Evolutionary conservation across 2,113 vertebrate species (phyloP).

Genomic region (Miniopterus natalensis): DNA sequence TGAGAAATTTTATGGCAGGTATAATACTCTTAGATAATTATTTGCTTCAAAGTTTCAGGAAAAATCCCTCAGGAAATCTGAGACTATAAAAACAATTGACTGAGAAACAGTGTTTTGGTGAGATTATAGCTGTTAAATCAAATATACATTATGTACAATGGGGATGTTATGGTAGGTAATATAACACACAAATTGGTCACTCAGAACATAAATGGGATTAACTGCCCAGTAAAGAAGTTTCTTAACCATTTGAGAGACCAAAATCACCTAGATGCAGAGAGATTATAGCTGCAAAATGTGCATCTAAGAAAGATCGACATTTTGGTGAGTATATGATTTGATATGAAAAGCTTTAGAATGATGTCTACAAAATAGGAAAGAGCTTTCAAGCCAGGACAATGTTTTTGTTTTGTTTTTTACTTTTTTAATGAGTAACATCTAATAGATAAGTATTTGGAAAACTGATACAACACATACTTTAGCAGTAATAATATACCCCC

Average conservation of each 20-base stretch:
- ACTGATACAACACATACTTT: not conserved
- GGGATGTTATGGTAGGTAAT: slow-evolving; percentile 70
- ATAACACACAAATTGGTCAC: slow-evolving; percentile 72
- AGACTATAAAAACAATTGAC: slow-evolving; percentile 66
- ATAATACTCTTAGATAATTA: slow-evolving; percentile 21
- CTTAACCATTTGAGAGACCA: slow-evolving; percentile 66
- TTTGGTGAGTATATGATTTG: slow-evolving; percentile 51
- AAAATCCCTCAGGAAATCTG: slow-evolving; percentile 52
- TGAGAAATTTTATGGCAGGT: not conserved
- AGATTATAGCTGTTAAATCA: slow-evolving; percentile 69
- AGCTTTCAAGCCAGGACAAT: not conserved
- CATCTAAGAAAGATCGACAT: slow-evolving; percentile 57
- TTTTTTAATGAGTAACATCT: not conserved
- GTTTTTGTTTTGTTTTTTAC: not conserved
- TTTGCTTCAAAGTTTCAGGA: slow-evolving; percentile 4
- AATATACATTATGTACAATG: slow-evolving; percentile 69
- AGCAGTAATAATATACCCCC: not conserved
- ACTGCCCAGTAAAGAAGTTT: slow-evolving; percentile 68
- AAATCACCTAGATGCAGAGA: slow-evolving; percentile 54
- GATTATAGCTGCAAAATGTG: slow-evolving; percentile 31
- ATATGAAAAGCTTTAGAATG: slow-evolving; percentile 31
- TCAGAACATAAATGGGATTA: slow-evolving; percentile 76
- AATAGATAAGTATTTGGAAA: not conserved
- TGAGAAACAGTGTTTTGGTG: slow-evolving; percentile 61
- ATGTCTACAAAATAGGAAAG: slow-evolving; percentile 40